phyloP scores from a whole-genome alignment of 2,797 vertebrate genomes.

The Tokudaia muenninki region DNA sequence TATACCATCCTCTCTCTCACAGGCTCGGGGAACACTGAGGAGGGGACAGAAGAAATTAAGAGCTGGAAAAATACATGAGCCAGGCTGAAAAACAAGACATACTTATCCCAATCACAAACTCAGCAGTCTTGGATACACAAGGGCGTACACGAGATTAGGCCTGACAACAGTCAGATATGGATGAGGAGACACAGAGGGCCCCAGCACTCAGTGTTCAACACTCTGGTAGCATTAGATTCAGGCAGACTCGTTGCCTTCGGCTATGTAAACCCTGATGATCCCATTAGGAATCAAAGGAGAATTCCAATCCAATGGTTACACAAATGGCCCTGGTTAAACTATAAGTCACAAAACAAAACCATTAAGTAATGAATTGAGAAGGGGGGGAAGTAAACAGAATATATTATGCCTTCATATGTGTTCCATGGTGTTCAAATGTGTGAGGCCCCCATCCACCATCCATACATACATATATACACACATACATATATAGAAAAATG shows the following conservation, averaged over 20 bases:
- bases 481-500: neutral
- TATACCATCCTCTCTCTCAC: neutral
- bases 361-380: neutral
- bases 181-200: neutral
- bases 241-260: neutral
- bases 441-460: neutral
- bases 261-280: neutral
- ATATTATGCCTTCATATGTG: neutral
- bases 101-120: neutral
- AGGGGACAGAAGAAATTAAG: neutral
- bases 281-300: neutral
- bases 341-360: neutral
- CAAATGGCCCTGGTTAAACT: neutral
- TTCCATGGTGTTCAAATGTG: neutral
- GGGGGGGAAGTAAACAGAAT: neutral
- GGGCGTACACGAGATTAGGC: neutral
- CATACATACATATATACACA: neutral
- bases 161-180: neutral
- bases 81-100: neutral
- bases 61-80: neutral
- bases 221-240: neutral
- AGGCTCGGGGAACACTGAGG: too few species aligned
- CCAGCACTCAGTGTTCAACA: neutral
- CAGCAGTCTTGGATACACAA: too few species aligned
- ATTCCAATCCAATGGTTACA: neutral